Base-by-base conservation (phyloP, 1,140 invertebrate genomes). In the Spodoptera frugiperda region DNA sequence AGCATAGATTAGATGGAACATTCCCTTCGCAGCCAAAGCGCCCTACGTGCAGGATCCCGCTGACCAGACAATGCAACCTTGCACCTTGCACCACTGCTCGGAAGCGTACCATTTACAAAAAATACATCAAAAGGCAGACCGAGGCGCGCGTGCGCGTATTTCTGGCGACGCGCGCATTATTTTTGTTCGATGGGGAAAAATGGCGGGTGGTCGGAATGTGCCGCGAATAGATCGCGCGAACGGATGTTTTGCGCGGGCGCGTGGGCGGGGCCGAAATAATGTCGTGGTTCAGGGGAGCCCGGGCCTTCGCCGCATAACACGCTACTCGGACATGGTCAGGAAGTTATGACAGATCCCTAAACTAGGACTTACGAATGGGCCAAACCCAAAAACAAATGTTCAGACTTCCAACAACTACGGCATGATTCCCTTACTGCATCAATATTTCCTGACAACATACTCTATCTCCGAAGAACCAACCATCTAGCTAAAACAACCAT, bases 101-200 rank as follows among this genome's bases (percentile, higher is more conserved):
- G 48, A 77, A 76, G 68, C 57, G 59, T 61, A 12, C 59, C 39
- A 63, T 54, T 67, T 57, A 49, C 59, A 55, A 59, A 75, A 51
- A 78, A 83, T 74, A 78, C 76, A 76, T 75, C 53, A 59, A 54
- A 68, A 51, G 30, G 46, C 65, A 54, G 10, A 39, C 6, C 75
- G 21, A 70, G 75, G 48, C 53, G 78, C 82, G 86, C 83, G 79
- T 78, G 79, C 73, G 84, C 82, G 80, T 89, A 89, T 89, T 86
- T 87, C 68, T 82, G 84, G 84, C 83, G 77, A 86, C 84, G 82
- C 83, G 73, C 77, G 80, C 80, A 88, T 85, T 90, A 90, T 91
- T 90, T 91, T 85, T 77, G 86, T 88, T 76, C 59, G 78, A 81
- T 85, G 82, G 80, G 72, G 63, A 86, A 86, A 90, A 90, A 87